These are phyloP conservation scores for Lagorchestes hirsutus DNA, from an alignment of 2,797 vertebrate genomes.

Conservation along the genomic window DNA sequence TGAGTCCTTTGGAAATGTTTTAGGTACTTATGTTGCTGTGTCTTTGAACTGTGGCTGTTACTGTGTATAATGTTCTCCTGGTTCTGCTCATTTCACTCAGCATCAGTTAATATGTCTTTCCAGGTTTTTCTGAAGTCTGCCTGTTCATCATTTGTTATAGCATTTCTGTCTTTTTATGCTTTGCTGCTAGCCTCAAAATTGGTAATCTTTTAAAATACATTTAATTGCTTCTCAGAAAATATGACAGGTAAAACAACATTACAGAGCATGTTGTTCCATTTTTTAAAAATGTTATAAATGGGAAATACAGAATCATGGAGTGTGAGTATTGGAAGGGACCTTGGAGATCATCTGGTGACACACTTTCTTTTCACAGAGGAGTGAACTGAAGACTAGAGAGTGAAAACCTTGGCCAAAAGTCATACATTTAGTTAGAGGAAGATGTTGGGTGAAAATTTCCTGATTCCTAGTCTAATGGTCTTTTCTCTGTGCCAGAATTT, in stretches of 20 bases:
- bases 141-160: too few species aligned
- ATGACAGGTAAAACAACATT: neutral
- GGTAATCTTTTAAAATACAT: neutral
- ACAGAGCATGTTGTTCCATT: neutral
- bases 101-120: too few species aligned
- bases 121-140: too few species aligned
- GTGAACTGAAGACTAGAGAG: neutral
- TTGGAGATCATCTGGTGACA: neutral
- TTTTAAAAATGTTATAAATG: neutral
- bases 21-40: too few species aligned
- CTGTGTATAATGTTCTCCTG: too few species aligned
- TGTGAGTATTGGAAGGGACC: neutral
- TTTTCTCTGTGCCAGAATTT: neutral
- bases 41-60: too few species aligned
- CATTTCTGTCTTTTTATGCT: neutral
- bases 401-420: neutral
- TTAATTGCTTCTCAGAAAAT: neutral
- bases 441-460: neutral
- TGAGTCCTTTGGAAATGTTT: too few species aligned
- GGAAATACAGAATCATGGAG: neutral
- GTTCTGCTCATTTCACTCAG: too few species aligned
- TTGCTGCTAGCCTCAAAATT: neutral
- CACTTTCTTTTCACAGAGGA: neutral
- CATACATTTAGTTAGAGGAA: neutral
- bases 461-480: neutral